A percentile compares a stretch with the other conserved stretches of the same genome.
phyloP scores from a whole-genome alignment of 1,140 invertebrate species.

The Drosophila athabasca region DNA sequence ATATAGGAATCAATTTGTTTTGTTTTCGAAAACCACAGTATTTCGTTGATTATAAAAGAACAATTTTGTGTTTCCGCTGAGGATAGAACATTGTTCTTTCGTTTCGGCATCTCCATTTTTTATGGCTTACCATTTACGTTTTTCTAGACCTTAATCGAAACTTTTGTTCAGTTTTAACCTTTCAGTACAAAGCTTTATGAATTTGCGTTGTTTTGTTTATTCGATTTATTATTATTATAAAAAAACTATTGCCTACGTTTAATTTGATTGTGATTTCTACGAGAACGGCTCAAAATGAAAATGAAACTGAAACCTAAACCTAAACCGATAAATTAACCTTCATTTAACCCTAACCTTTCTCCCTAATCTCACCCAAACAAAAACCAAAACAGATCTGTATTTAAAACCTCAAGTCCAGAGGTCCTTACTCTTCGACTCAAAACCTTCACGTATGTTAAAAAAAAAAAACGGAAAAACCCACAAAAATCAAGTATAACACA shows the following conservation, averaged over 20 bases:
- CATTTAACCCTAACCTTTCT: too few species aligned
- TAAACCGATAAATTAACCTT: conserved; percentile 1
- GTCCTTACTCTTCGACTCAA: conserved; percentile 46
- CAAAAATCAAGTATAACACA: conserved; percentile 43
- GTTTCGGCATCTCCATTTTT: neutral
- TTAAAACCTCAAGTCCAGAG: conserved; percentile 42
- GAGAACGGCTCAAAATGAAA: conserved; percentile 53
- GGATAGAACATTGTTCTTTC: too few species aligned
- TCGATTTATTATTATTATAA: conserved; percentile 31
- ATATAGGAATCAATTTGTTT: conserved; percentile 27
- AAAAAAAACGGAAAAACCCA: conserved; percentile 40
- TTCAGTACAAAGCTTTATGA: conserved; percentile 69
- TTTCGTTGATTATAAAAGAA: conserved; percentile 46
- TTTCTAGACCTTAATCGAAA: conserved; percentile 38
- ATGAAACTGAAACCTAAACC: conserved; percentile 30
- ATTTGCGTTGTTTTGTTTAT: conserved; percentile 51
- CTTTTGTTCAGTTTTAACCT: conserved; percentile 48
- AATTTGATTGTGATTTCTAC: conserved; percentile 53
- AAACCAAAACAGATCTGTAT: conserved; percentile 47
- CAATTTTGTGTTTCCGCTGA: too few species aligned
- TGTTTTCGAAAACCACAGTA: conserved; percentile 54
- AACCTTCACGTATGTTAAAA: conserved; percentile 32
- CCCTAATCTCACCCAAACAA: conserved; percentile 6
- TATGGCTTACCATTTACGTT: conserved; percentile 25
- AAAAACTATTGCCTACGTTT: conserved; percentile 32